Evolutionary conservation across 2,797 vertebrate genomes (phyloP).

Genomic region (Danio choprae): DNA sequence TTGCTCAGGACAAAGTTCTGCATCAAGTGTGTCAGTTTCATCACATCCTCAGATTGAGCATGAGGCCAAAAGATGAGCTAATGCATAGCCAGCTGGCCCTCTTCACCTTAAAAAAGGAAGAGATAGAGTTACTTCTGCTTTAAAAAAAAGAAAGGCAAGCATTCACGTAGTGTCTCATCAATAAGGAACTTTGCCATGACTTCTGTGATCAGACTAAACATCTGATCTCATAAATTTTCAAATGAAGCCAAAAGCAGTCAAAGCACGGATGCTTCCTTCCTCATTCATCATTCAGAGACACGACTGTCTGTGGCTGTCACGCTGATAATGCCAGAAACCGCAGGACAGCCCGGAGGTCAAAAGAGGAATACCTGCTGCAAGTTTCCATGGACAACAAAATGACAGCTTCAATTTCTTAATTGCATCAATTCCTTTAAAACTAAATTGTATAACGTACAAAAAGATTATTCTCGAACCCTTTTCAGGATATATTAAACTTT

Average conservation of each 20-base stretch:
- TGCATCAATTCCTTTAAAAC: too few relatives aligned
- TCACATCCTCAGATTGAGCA: conserved; percentile 58
- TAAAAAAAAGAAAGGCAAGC: conserved; percentile 20
- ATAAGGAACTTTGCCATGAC: conserved; percentile 41
- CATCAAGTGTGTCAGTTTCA: conserved; percentile 20
- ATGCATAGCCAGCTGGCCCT: conserved; percentile 40
- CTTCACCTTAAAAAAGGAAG: conserved; percentile 13
- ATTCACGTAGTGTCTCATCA: conserved; percentile 1
- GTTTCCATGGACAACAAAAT: background rate
- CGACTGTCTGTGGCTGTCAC: conserved; percentile 1
- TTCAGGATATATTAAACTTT: too few relatives aligned
- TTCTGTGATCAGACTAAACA: conserved; percentile 28
- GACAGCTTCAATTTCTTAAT: background rate
- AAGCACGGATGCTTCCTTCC: conserved; percentile 43
- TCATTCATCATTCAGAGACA: conserved; percentile 50
- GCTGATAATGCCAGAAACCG: conserved; percentile 6
- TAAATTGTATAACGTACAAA: too few relatives aligned
- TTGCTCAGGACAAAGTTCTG: conserved; percentile 33
- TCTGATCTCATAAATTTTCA: conserved; percentile 49
- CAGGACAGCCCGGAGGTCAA: conserved; percentile 23
- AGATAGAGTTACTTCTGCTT: conserved; percentile 28
- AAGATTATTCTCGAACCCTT: too few relatives aligned
- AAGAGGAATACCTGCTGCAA: conserved; percentile 1
- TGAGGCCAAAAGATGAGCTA: conserved; percentile 58
- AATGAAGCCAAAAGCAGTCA: background rate